Evolutionary conservation across 2,888 invertebrate species (phyloP).

Genomic region (Apamea sordens): DNA sequence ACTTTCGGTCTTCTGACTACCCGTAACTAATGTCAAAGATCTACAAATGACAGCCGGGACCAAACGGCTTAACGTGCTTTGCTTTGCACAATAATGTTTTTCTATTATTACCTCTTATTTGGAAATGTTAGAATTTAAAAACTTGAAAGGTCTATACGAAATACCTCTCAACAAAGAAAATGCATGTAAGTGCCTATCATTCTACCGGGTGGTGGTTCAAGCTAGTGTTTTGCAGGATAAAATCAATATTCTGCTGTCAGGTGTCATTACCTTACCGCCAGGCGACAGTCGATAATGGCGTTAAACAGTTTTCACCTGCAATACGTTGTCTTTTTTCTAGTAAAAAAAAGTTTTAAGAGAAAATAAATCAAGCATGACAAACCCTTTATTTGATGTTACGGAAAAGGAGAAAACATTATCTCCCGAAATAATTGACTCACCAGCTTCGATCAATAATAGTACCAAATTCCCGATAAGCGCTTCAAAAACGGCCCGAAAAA

Average conservation of each 20-base stretch:
- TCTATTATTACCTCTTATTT: too few relatives aligned
- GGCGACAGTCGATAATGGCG: conserved; percentile 5
- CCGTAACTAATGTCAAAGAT: not conserved
- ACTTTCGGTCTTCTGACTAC: not conserved
- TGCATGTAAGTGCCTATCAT: not conserved
- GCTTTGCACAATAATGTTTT: too few relatives aligned
- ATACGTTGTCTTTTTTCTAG: not conserved
- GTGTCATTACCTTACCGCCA: not conserved
- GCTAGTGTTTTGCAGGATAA: conserved; percentile 6
- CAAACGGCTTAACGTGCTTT: not conserved
- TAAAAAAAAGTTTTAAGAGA: not conserved
- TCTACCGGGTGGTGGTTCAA: not conserved
- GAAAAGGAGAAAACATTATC: not conserved
- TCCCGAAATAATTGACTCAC: not conserved
- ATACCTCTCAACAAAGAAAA: not conserved
- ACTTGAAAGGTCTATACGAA: not conserved
- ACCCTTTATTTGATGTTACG: not conserved
- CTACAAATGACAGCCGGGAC: not conserved
- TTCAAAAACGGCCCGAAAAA: too few relatives aligned
- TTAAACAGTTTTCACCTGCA: not conserved
- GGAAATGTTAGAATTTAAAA: not conserved
- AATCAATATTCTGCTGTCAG: conserved; percentile 33
- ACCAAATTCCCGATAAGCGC: too few relatives aligned
- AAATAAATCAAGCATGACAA: not conserved
- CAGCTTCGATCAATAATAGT: too few relatives aligned